Evolutionary conservation across 2,797 vertebrate species (phyloP).

Genomic region (Mus minutoides): DNA sequence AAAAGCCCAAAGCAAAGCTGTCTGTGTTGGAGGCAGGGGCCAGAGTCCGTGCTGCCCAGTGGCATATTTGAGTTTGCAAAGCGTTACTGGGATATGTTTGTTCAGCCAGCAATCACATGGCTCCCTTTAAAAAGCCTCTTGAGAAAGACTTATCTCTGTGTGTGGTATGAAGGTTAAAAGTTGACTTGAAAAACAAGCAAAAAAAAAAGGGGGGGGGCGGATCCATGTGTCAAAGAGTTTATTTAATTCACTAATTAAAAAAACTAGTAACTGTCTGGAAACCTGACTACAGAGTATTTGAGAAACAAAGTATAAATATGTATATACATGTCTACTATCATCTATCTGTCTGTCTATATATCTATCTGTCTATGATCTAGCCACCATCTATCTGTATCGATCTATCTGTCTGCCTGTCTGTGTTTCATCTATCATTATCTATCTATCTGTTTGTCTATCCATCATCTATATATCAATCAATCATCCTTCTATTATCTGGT

Average conservation of each 20-base stretch:
- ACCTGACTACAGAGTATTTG: conserved; percentile 25
- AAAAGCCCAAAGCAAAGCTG: neutral
- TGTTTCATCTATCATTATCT: neutral
- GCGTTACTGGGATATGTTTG: neutral
- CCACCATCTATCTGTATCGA: too few species aligned
- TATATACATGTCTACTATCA: neutral
- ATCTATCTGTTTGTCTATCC: too few species aligned
- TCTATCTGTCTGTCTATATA: neutral
- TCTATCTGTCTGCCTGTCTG: too few species aligned
- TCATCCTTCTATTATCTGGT: neutral
- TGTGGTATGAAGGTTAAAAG: conserved; percentile 20
- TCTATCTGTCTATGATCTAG: too few species aligned
- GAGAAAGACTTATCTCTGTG: neutral
- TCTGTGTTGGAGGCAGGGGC: neutral
- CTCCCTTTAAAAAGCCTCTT: neutral
- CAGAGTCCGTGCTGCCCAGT: neutral
- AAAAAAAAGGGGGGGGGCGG: neutral
- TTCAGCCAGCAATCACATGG: neutral
- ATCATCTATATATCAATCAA: neutral
- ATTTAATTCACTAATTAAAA: conserved; percentile 43
- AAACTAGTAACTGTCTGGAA: conserved; percentile 36
- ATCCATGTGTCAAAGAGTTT: neutral
- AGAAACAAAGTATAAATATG: neutral
- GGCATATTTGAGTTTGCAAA: neutral
- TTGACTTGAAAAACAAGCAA: neutral